Conservation (phyloP, 2,113 vertebrate genomes). For the Oplegnathus fasciatus region DNA sequence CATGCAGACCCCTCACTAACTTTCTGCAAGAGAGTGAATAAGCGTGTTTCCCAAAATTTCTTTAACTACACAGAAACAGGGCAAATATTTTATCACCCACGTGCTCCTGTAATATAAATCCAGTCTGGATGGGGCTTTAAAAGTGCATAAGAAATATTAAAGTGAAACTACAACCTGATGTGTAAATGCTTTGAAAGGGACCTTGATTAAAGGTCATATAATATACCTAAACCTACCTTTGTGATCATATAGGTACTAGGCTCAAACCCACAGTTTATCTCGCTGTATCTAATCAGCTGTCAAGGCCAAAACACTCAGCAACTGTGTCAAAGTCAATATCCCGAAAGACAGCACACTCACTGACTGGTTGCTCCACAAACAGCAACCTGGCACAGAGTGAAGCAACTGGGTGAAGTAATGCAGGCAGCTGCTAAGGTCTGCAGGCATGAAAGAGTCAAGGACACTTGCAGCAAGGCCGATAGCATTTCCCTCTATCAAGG, state of each 20-base stretch:
- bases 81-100: too few relatives aligned
- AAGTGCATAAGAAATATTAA: not conserved
- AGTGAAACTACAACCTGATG: not conserved
- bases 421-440: not conserved
- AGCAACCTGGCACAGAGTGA: not conserved
- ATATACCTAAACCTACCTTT: fast-evolving
- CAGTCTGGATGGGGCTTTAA: not conserved
- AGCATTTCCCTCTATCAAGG: not conserved
- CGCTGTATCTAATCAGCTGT: conserved; percentile 50
- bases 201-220: not conserved
- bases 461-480: not conserved
- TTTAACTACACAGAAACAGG: too few relatives aligned
- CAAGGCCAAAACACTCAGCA: conserved; percentile 60
- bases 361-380: not conserved
- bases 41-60: too few relatives aligned
- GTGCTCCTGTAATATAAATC: too few relatives aligned
- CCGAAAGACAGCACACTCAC: not conserved
- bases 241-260: not conserved
- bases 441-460: conserved; percentile 10
- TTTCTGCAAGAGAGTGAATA: too few relatives aligned
- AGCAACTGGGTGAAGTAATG: not conserved
- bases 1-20: too few relatives aligned
- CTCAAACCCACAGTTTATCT: conserved; percentile 5
- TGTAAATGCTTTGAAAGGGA: not conserved
- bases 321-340: conserved; percentile 6